Percentiles rank a stretch among this genome's conserved stretches.
These are phyloP conservation scores for Drosophila nr. medialis DNA, from an alignment of 2,888 invertebrate species.

Conservation along the genomic window DNA sequence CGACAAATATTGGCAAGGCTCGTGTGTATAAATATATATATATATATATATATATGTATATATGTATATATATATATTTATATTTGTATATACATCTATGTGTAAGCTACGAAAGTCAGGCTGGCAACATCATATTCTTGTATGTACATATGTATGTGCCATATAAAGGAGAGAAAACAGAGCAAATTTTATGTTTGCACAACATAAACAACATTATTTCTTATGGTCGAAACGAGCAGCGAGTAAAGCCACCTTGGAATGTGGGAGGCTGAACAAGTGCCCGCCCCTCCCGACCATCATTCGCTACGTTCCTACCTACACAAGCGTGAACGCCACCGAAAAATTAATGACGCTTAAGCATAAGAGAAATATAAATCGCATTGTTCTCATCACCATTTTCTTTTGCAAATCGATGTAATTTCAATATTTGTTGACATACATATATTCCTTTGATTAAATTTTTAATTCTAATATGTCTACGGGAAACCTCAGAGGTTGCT, in stretches of 20 bases:
- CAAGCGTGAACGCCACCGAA: slow-evolving; percentile 61
- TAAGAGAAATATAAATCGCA: slow-evolving; percentile 49
- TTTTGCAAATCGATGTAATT: background rate
- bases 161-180: slow-evolving; percentile 45
- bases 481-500: background rate
- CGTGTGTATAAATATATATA: slow-evolving; percentile 16
- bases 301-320: slow-evolving; percentile 54
- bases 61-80: slow-evolving; percentile 11
- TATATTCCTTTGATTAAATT: background rate
- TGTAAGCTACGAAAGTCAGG: slow-evolving; percentile 22
- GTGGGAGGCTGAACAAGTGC: slow-evolving; percentile 7
- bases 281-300: slow-evolving; percentile 6
- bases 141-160: slow-evolving; percentile 41
- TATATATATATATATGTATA: slow-evolving; percentile 7
- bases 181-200: slow-evolving; percentile 76
- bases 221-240: slow-evolving; percentile 64
- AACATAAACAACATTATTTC: slow-evolving; percentile 80
- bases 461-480: background rate
- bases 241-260: slow-evolving; percentile 25
- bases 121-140: slow-evolving; percentile 37
- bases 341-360: slow-evolving; percentile 75
- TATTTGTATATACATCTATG: slow-evolving; percentile 8
- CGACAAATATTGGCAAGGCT: slow-evolving; percentile 72
- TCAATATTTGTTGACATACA: background rate
- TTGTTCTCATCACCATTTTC: slow-evolving; percentile 10